Conservation (phyloP, 2,113 vertebrate genomes). For the Mobula birostris region DNA sequence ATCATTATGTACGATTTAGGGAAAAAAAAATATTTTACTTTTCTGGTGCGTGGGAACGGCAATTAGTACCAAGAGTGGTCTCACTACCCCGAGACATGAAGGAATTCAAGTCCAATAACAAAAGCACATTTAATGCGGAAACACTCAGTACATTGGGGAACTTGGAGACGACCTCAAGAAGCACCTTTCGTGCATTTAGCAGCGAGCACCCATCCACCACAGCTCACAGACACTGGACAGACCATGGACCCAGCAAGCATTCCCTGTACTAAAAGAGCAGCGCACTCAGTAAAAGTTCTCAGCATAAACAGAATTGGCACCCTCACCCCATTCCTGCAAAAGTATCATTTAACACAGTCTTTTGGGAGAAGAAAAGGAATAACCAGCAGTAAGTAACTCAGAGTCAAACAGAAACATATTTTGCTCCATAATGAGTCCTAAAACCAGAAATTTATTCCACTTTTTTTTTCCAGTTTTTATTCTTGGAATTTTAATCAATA, state of each 20-base stretch:
- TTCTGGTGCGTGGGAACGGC: background rate
- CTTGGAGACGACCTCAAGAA: background rate
- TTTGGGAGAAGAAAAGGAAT: too few species aligned
- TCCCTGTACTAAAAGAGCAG: too few species aligned
- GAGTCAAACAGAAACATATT: background rate
- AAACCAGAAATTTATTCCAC: background rate
- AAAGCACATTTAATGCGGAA: background rate
- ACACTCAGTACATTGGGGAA: background rate
- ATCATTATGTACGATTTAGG: background rate
- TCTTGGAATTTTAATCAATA: too few species aligned
- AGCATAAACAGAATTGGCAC: background rate
- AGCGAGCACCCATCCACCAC: background rate
- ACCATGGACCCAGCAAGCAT: background rate
- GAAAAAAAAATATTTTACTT: background rate
- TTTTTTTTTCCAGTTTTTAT: background rate
- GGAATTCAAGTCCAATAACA: conserved; percentile 20
- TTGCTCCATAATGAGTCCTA: background rate
- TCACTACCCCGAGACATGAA: background rate
- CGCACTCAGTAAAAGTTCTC: background rate
- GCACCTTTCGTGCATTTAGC: background rate
- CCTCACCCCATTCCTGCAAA: background rate
- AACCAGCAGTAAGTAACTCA: background rate
- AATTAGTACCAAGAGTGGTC: background rate
- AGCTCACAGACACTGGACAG: background rate
- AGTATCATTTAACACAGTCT: too few species aligned